phyloP scores from a whole-genome alignment of 2,888 invertebrate genomes.

The Ormyrus labotus region DNA sequence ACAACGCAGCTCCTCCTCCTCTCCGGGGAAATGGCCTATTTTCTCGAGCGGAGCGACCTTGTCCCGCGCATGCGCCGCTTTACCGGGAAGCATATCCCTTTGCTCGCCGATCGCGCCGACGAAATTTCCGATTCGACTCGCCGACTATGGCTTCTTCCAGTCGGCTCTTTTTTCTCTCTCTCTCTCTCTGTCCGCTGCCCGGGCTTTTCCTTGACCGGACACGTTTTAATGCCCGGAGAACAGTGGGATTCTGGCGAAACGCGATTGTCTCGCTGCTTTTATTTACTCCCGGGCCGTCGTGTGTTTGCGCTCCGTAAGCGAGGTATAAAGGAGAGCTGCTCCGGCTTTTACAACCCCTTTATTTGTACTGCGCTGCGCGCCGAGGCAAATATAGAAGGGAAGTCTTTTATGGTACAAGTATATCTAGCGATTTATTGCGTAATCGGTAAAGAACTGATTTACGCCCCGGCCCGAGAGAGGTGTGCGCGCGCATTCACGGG shows the following conservation, averaged over 20 bases:
- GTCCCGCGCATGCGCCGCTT: not conserved
- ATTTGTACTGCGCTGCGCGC: not conserved
- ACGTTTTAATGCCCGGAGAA: no score
- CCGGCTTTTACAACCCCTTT: constrained; percentile 5
- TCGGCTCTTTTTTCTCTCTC: not conserved
- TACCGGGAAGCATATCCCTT: not conserved
- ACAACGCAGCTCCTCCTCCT: not conserved
- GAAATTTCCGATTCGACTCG: not conserved
- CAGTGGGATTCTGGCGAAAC: no score
- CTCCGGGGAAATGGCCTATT: constrained; percentile 28
- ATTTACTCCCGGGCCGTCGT: no score
- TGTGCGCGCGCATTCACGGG: not conserved
- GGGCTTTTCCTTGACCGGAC: no score
- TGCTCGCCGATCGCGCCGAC: not conserved
- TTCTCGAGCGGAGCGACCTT: not conserved
- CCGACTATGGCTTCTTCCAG: not conserved
- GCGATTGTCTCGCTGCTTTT: no score
- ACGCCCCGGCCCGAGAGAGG: not conserved
- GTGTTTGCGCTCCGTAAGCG: no score
- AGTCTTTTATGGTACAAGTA: not conserved
- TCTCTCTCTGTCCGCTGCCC: not conserved
- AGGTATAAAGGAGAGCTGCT: no score
- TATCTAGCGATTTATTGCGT: constrained; percentile 8
- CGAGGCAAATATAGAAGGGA: not conserved
- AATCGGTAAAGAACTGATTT: constrained; percentile 23